These are phyloP conservation scores for Neoitamus cyanurus DNA, from an alignment of 2,888 invertebrate species.

Conservation along the genomic window DNA sequence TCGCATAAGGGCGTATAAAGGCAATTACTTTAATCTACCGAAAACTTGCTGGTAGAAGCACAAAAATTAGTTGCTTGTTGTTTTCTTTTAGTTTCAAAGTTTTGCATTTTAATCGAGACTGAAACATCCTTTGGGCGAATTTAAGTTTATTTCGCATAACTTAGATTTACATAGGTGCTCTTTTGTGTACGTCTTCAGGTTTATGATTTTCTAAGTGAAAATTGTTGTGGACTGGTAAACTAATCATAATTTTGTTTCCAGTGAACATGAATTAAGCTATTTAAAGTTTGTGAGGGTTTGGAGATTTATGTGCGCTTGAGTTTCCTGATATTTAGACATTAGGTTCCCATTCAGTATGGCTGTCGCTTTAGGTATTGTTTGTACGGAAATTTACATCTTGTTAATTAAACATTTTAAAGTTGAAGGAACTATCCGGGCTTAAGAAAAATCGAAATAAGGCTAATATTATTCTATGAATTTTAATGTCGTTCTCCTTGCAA, in stretches of 20 bases:
- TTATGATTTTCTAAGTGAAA: not conserved
- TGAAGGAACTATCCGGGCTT: not conserved
- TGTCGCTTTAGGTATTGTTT: not conserved
- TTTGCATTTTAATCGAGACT: not conserved
- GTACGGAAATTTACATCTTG: not conserved
- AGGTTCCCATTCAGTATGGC: too few species aligned
- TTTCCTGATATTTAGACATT: too few species aligned
- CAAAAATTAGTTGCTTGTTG: not conserved
- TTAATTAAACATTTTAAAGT: not conserved
- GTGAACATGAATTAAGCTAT: not conserved
- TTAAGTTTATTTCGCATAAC: not conserved
- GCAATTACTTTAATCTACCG: not conserved
- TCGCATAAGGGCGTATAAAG: not conserved
- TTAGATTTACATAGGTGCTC: not conserved
- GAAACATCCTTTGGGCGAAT: not conserved
- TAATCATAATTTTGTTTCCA: not conserved
- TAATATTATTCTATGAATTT: not conserved
- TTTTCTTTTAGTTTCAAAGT: not conserved
- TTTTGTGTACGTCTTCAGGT: not conserved
- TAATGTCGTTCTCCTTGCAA: not conserved
- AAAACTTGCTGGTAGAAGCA: not conserved
- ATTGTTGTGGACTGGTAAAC: not conserved
- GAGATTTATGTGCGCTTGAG: not conserved
- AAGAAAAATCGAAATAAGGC: not conserved
- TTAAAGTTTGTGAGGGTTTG: not conserved